A percentile compares a stretch with the other conserved stretches of the same genome.
Conservation (phyloP, 2,797 vertebrate species). For the Bovichtus diacanthus region DNA sequence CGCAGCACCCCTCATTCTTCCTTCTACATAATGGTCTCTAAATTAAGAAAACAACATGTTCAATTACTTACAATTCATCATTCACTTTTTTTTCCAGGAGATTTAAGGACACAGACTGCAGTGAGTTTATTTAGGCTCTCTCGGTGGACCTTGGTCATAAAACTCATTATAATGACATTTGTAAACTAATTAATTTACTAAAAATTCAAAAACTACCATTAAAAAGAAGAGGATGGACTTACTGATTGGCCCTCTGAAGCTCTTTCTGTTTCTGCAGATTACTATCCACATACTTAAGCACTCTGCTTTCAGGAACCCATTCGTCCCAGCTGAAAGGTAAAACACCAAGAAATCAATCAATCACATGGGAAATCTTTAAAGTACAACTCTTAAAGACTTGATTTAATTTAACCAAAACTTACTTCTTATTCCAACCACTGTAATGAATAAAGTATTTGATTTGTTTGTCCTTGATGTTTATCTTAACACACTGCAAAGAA, state of each 20-base stretch:
- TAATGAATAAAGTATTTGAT: slow-evolving; percentile 99
- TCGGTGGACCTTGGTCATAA: not conserved
- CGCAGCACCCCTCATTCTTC: slow-evolving; percentile 98
- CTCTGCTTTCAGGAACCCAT: slow-evolving; percentile 99
- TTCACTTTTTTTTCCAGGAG: not conserved
- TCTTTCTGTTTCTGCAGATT: slow-evolving; percentile 99
- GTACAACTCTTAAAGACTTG: not conserved
- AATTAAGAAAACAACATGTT: slow-evolving; percentile 23
- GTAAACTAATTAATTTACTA: not conserved
- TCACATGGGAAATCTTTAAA: not conserved
- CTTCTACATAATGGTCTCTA: slow-evolving; percentile 99
- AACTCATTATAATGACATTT: not conserved
- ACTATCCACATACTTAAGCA: slow-evolving; percentile 99
- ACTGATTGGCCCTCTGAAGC: slow-evolving; percentile 99
- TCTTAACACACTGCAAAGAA: slow-evolving; percentile 94
- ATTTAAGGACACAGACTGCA: not conserved
- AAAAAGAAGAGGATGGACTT: slow-evolving; percentile 73
- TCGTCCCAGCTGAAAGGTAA: slow-evolving; percentile 94
- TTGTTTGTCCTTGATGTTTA: slow-evolving; percentile 99
- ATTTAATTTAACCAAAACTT: slow-evolving; percentile 76
- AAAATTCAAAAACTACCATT: not conserved
- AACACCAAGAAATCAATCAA: slow-evolving; percentile 28
- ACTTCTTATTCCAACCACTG: slow-evolving; percentile 99
- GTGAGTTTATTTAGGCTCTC: not conserved
- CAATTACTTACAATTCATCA: not conserved